Conservation (phyloP, 2,113 vertebrate genomes). For the Anas platyrhynchos region DNA sequence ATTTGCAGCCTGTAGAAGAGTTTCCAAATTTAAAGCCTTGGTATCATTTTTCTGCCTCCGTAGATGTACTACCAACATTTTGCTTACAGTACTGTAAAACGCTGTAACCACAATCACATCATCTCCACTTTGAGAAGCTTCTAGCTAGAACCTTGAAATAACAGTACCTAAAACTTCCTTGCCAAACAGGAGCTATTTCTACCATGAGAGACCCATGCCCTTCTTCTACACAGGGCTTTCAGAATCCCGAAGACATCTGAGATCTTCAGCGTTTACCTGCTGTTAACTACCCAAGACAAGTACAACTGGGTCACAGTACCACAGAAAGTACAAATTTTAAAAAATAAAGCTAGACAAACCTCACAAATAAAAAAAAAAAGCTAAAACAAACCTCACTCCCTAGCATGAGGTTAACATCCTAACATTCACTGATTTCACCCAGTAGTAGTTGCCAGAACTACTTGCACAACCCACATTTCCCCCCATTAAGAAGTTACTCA, state of each 20-base stretch:
- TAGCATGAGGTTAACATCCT: not conserved
- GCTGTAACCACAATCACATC: not conserved
- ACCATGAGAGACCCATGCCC: not conserved
- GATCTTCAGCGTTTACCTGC: not conserved
- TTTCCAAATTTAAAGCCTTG: not conserved
- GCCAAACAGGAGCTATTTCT: not conserved
- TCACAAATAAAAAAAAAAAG: too few species aligned
- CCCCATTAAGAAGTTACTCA: not conserved
- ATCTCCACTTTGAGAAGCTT: not conserved
- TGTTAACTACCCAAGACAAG: not conserved
- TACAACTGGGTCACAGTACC: not conserved
- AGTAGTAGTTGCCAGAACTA: not conserved
- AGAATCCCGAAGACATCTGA: not conserved
- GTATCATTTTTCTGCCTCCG: not conserved
- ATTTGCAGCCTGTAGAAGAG: slow-evolving; percentile 89
- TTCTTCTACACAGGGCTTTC: not conserved
- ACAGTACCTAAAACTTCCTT: not conserved
- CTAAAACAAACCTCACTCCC: too few species aligned
- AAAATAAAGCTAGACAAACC: not conserved
- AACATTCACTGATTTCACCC: not conserved
- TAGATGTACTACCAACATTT: not conserved
- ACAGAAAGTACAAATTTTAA: not conserved
- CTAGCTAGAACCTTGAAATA: not conserved
- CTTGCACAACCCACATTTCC: not conserved
- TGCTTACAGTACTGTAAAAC: not conserved